Percentiles rank a stretch among this genome's conserved stretches.
These are phyloP conservation scores for Microchrysa polita DNA, from an alignment of 2,888 invertebrate genomes.

Conservation along the genomic window DNA sequence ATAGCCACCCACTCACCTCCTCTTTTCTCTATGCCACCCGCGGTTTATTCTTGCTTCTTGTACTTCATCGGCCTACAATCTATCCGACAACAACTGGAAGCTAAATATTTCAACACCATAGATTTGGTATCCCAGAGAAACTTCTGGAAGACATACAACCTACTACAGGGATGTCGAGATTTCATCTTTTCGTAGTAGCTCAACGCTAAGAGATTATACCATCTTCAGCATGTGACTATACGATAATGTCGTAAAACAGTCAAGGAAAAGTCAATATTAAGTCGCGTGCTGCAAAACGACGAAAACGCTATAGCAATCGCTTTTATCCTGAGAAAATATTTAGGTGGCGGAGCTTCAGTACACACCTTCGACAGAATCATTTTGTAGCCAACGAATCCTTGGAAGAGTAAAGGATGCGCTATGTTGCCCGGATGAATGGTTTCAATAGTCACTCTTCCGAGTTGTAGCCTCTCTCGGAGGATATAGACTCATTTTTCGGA, in stretches of 20 bases:
- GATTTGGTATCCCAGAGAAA: not conserved
- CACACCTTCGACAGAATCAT: conserved; percentile 28
- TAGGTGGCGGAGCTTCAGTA: conserved; percentile 46
- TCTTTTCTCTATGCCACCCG: not conserved
- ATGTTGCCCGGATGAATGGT: not conserved
- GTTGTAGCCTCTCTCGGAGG: not conserved
- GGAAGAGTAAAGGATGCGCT: conserved; percentile 10
- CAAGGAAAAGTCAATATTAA: conserved; percentile 44
- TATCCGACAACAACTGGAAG: not conserved
- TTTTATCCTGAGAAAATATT: conserved; percentile 45
- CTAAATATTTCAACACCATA: conserved; percentile 14
- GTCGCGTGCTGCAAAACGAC: conserved; percentile 13
- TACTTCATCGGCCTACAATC: not conserved
- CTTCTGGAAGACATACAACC: conserved; percentile 14
- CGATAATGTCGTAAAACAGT: conserved; percentile 46
- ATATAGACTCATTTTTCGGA: not conserved
- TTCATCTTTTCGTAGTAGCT: conserved; percentile 46
- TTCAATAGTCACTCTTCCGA: not conserved
- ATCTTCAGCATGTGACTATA: conserved; percentile 44
- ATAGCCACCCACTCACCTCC: not conserved
- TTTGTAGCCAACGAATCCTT: not conserved
- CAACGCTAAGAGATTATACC: conserved; percentile 45
- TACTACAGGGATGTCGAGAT: conserved; percentile 45
- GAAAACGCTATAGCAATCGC: no score
- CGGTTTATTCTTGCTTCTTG: not conserved